phyloP scores from a whole-genome alignment of 1,140 invertebrate species.

The Babylonia areolata region DNA sequence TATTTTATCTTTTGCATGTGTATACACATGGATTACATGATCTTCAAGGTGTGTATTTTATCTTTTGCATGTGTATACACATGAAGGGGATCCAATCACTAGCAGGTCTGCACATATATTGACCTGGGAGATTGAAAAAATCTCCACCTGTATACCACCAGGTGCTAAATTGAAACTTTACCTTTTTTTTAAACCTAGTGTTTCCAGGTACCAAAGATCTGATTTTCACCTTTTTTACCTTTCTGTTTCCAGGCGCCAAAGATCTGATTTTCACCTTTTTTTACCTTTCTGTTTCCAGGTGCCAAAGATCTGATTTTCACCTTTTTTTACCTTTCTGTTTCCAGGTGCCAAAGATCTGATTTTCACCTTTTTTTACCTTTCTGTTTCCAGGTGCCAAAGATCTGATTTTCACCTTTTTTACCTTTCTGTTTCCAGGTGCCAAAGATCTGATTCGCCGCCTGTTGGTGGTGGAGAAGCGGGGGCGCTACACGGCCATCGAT shows the following conservation, averaged over 20 bases:
- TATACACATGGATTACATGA: no score
- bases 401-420: constrained; percentile 81
- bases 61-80: no score
- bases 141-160: no score
- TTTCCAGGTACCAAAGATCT: constrained; percentile 76
- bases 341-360: no score
- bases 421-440: constrained; percentile 60
- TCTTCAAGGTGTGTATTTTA: no score
- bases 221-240: constrained; percentile 79
- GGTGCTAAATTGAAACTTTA: no score
- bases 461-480: constrained; percentile 91
- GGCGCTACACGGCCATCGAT: constrained; percentile 93
- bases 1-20: no score
- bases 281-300: constrained; percentile 49
- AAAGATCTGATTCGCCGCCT: constrained; percentile 87
- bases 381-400: constrained; percentile 74
- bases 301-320: constrained; percentile 82
- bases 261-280: constrained; percentile 81
- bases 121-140: no score
- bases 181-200: neutral
- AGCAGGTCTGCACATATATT: no score
- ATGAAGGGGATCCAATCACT: no score
- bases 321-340: neutral
- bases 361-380: neutral
- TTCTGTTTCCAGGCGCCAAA: constrained; percentile 71